These are phyloP conservation scores for Calameuta filiformis DNA, from an alignment of 2,888 invertebrate genomes.

Conservation along the genomic window DNA sequence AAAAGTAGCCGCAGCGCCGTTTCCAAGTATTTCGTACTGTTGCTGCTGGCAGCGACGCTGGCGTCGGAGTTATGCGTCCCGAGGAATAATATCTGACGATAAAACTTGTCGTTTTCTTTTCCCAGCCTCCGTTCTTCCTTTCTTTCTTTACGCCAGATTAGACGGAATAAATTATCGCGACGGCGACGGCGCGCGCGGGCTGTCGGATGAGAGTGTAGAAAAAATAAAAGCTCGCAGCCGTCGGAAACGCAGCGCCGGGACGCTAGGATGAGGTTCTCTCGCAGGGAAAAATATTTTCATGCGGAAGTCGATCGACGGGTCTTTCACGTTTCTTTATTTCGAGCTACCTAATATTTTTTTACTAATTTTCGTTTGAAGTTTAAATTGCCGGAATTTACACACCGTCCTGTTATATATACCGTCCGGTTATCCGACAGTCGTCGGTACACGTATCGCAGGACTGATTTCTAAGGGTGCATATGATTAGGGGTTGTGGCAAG, in stretches of 20 bases:
- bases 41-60: neutral
- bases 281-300: neutral
- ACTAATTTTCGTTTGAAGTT: neutral
- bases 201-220: neutral
- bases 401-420: neutral
- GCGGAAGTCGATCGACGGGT: neutral
- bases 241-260: neutral
- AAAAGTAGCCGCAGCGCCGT: neutral
- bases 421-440: neutral
- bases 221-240: neutral
- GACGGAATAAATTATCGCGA: slow-evolving; percentile 6
- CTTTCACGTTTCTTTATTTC: neutral
- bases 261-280: neutral
- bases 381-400: neutral
- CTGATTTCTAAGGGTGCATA: neutral
- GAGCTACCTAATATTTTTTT: neutral
- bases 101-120: neutral
- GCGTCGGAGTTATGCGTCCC: slow-evolving; percentile 1
- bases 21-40: neutral
- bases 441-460: neutral
- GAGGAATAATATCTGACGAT: slow-evolving; percentile 5
- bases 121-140: neutral
- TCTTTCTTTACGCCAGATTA: slow-evolving; percentile 2
- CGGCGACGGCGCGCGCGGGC: neutral
- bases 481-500: neutral